These are phyloP conservation scores for Andricus grossulariae DNA, from an alignment of 1,140 invertebrate genomes.

Conservation along the genomic window DNA sequence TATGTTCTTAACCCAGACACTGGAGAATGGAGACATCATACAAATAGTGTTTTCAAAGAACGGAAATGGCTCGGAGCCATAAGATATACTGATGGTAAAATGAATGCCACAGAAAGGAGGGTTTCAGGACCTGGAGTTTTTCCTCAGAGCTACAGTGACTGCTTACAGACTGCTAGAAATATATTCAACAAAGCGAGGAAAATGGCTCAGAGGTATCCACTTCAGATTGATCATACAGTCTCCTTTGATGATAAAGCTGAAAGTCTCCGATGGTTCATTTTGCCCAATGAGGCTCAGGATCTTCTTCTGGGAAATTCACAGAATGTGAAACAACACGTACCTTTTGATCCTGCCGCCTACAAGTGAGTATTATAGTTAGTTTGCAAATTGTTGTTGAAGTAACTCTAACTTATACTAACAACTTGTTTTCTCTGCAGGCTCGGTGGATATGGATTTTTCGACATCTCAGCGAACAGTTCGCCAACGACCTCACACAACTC, in stretches of 20 bases:
- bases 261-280: slow-evolving; percentile 89
- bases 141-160: slow-evolving; percentile 84
- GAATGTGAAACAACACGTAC: slow-evolving; percentile 85
- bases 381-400: not conserved
- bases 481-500: slow-evolving; percentile 16
- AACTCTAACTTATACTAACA: not conserved
- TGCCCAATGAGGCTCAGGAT: slow-evolving; percentile 86
- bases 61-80: slow-evolving; percentile 89
- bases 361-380: slow-evolving; percentile 44
- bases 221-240: slow-evolving; percentile 83
- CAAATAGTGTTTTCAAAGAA: slow-evolving; percentile 86
- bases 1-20: slow-evolving; percentile 91
- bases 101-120: slow-evolving; percentile 83
- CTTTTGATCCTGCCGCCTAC: slow-evolving; percentile 80
- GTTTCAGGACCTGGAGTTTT: slow-evolving; percentile 82
- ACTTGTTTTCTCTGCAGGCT: not conserved
- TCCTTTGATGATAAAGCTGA: slow-evolving; percentile 81
- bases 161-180: slow-evolving; percentile 86
- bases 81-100: slow-evolving; percentile 85
- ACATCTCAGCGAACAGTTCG: slow-evolving; percentile 35
- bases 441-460: slow-evolving; percentile 29
- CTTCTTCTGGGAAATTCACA: slow-evolving; percentile 83
- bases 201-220: slow-evolving; percentile 83
- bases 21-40: slow-evolving; percentile 92
- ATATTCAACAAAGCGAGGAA: slow-evolving; percentile 87